phyloP scores from a whole-genome alignment of 2,888 invertebrate genomes.

The Conchocele bisecta region DNA sequence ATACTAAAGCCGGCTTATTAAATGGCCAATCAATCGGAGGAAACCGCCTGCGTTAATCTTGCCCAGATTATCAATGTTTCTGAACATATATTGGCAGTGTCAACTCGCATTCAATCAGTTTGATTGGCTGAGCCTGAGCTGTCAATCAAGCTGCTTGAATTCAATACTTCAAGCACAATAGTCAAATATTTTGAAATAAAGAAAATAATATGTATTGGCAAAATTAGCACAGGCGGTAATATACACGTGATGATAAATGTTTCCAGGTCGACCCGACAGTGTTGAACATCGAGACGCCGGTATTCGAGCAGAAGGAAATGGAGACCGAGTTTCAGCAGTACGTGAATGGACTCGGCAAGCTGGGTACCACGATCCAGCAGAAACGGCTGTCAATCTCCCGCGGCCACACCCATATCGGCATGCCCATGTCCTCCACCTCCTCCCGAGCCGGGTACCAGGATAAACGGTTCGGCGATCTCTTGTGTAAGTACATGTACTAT shows the following conservation, averaged over 20 bases:
- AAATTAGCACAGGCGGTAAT: too few relatives aligned
- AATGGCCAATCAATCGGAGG: too few relatives aligned
- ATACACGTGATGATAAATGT: background rate
- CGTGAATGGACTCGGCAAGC: conserved; percentile 41
- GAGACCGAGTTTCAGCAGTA: conserved; percentile 43
- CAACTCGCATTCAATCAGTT: too few relatives aligned
- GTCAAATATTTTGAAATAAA: too few relatives aligned
- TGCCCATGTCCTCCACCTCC: conserved; percentile 44
- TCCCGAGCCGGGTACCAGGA: conserved; percentile 40
- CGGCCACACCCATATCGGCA: conserved; percentile 55
- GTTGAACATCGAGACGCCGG: conserved; percentile 55
- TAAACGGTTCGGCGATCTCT: conserved; percentile 50
- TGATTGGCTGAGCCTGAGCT: too few relatives aligned
- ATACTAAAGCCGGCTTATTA: too few relatives aligned
- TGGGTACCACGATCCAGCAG: conserved; percentile 47
- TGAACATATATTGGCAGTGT: too few relatives aligned
- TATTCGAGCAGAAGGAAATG: conserved; percentile 53
- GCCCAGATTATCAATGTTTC: too few relatives aligned
- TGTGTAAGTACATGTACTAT: conserved; percentile 59
- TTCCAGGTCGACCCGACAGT: conserved; percentile 50
- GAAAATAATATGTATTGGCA: too few relatives aligned
- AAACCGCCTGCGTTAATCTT: too few relatives aligned
- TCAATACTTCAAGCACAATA: too few relatives aligned
- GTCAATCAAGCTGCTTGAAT: too few relatives aligned
- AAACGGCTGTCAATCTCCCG: conserved; percentile 52